Conservation (phyloP, 2,888 invertebrate genomes). For the Parascotia fuliginaria region DNA sequence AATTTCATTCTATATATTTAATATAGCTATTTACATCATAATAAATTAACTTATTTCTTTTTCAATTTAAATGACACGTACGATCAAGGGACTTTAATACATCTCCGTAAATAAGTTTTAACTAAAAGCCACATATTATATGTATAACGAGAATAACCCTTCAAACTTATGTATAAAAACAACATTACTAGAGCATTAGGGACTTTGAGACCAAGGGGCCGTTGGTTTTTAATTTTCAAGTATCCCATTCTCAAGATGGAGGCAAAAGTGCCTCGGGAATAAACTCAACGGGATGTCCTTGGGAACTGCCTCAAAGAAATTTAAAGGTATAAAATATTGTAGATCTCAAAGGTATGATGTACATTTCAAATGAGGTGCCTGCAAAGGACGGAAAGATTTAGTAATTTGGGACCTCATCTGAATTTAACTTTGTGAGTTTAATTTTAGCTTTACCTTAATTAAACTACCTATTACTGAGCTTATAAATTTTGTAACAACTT, state of each 20-base stretch:
- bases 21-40: too few relatives aligned
- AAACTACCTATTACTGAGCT: background rate
- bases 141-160: slow-evolving; percentile 22
- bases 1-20: too few relatives aligned
- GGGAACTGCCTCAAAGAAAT: slow-evolving; percentile 25
- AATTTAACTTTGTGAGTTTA: background rate
- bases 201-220: slow-evolving; percentile 35
- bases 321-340: slow-evolving; percentile 27
- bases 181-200: slow-evolving; percentile 29
- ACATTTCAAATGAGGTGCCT: slow-evolving; percentile 13
- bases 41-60: too few relatives aligned
- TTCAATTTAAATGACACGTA: too few relatives aligned
- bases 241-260: slow-evolving; percentile 41
- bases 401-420: background rate
- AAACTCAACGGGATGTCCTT: slow-evolving; percentile 21
- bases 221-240: slow-evolving; percentile 59
- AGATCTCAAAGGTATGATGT: slow-evolving; percentile 7
- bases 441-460: background rate
- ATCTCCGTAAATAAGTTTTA: background rate
- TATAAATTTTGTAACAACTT: too few relatives aligned
- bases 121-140: slow-evolving; percentile 13
- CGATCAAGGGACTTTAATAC: too few relatives aligned
- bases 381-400: background rate
- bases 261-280: slow-evolving; percentile 39
- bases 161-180: slow-evolving; percentile 30